Evolutionary conservation across 2,113 vertebrate genomes (phyloP).

Genomic region (Ploceus nigricollis): DNA sequence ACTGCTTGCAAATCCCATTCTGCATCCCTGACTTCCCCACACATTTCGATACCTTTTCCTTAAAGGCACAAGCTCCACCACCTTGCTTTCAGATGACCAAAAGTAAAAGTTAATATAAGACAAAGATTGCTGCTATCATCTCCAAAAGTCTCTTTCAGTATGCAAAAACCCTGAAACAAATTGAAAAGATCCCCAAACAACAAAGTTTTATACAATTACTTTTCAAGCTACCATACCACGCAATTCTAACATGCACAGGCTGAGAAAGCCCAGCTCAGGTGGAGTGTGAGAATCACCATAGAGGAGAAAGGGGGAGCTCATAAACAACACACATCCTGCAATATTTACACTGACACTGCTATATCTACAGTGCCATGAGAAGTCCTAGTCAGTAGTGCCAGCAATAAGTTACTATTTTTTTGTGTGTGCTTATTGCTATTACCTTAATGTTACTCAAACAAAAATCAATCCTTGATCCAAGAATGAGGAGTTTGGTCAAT

Average conservation of each 20-base stretch:
- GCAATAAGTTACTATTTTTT: not conserved
- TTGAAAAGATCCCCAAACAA: not conserved
- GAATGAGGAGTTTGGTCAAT: not conserved
- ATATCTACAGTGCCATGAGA: not conserved
- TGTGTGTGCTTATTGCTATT: not conserved
- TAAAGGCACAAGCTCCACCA: not conserved
- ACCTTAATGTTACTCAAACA: not conserved
- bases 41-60: not conserved
- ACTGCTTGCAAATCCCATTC: not conserved
- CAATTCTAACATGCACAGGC: rapidly evolving
- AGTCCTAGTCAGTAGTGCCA: not conserved
- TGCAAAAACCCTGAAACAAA: not conserved
- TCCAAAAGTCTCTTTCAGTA: not conserved
- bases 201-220: not conserved
- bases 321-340: not conserved
- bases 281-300: not conserved
- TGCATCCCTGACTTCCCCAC: no score
- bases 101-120: not conserved
- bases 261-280: not conserved
- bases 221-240: not conserved
- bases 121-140: not conserved
- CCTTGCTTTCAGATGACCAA: not conserved
- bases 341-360: not conserved
- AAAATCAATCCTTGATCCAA: not conserved
- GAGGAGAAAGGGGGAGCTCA: not conserved